Evolutionary conservation across 2,888 invertebrate species (phyloP).

Genomic region (Drosophila eohydei): DNA sequence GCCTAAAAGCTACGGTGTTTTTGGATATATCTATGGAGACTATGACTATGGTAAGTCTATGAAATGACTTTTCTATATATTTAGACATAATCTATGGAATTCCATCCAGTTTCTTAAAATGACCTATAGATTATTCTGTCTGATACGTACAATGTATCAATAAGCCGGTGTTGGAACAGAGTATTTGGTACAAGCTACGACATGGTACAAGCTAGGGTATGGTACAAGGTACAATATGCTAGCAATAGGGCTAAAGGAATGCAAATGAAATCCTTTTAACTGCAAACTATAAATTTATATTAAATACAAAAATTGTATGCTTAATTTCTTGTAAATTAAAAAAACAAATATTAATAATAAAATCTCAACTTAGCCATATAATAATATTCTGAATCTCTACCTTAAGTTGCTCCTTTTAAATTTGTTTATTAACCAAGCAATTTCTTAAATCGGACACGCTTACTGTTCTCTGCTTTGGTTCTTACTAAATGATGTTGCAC

Average conservation of each 20-base stretch:
- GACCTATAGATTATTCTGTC: constrained; percentile 72
- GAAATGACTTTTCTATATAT: no score
- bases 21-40: constrained; percentile 70
- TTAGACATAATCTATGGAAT: background rate
- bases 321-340: background rate
- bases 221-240: background rate
- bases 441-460: constrained; percentile 33
- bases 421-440: background rate
- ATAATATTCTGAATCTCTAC: no score
- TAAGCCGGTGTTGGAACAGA: constrained; percentile 2
- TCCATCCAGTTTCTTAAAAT: constrained; percentile 60
- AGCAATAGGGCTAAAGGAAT: background rate
- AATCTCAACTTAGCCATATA: background rate
- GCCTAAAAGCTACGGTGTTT: constrained; percentile 67
- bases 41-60: constrained; percentile 64
- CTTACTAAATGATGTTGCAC: constrained; percentile 26
- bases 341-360: background rate
- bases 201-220: no score
- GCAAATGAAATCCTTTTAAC: background rate
- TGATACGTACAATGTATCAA: constrained; percentile 74
- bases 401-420: background rate
- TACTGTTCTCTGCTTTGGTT: background rate
- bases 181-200: background rate
- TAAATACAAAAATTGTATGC: background rate
- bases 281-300: background rate